Evolutionary conservation across 2,113 vertebrate species (phyloP).

Genomic region (Vanacampus margaritifer): DNA sequence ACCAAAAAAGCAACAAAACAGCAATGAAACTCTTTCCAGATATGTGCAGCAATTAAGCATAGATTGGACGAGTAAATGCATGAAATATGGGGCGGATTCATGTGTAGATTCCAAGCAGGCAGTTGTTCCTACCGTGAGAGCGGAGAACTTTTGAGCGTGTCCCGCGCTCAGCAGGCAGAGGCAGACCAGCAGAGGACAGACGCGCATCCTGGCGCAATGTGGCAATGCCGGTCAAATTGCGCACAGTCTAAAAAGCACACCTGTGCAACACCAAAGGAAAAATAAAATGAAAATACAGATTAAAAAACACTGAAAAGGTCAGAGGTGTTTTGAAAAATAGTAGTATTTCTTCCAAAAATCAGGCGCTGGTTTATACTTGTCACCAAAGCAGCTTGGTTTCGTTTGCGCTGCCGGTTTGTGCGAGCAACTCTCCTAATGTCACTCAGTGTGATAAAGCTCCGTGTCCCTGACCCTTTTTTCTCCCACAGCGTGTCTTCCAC

Average conservation of each 20-base stretch:
- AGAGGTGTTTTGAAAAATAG: constrained; percentile 30
- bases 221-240: constrained; percentile 59
- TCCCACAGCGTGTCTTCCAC: constrained; percentile 59
- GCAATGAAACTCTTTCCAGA: background rate
- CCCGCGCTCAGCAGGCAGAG: constrained; percentile 67
- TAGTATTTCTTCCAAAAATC: constrained; percentile 21
- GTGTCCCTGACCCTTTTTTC: constrained; percentile 62
- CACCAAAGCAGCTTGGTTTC: constrained; percentile 34
- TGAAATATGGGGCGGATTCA: background rate
- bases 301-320: background rate
- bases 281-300: background rate
- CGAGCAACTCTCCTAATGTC: constrained; percentile 60
- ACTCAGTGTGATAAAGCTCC: constrained; percentile 52
- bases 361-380: constrained; percentile 36
- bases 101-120: background rate
- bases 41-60: constrained; percentile 4
- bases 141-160: constrained; percentile 75
- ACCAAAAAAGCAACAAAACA: background rate
- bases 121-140: constrained; percentile 73
- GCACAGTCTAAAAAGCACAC: constrained; percentile 48
- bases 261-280: background rate
- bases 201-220: constrained; percentile 71
- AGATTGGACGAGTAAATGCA: background rate
- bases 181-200: constrained; percentile 63
- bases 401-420: constrained; percentile 54